Evolutionary conservation across 2,888 invertebrate species (phyloP), one percentile per base, ranked within the genome.

Genomic region (Xylota segnis): DNA sequence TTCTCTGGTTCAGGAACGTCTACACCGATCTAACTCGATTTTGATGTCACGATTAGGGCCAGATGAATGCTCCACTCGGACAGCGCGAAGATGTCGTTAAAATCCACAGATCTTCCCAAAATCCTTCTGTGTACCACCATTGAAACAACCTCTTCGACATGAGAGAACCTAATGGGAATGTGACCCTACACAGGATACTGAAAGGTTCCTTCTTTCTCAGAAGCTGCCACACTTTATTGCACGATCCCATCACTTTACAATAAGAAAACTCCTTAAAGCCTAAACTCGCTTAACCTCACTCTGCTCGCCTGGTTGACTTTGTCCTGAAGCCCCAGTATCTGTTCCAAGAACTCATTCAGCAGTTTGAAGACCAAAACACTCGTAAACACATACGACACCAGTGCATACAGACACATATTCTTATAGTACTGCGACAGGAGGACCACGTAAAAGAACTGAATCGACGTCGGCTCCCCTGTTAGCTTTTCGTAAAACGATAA

Each of bases 341-440:
- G 12, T 5, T 14, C 18, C 9, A 83, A n/a, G 54, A 78, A 83
- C 0, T 14, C 12, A 61, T 83, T 83, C 3, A 72, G 9, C 54
- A 34, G n/a, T n/a, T 9, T 10, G 5, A 70, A 0, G 0, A 56
- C 14, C 50, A 82, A 23, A 14, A 63, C 52, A 6, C 2, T 71
- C 12, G 32, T 5, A 9, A 37, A 47, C 40, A 71, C 0, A n/a
- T 40, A 58, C 10, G 14, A 4, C 23, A n/a, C 5, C 47, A 82
- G 12, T 6, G 23, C 14, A 45, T 23, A 72, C 14, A 83, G 6
- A 40, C 16, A 40, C 45, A 72, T 5, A 18, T 47, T 61, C 18
- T 72, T 65, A 18, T 83, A 83, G 18, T 34, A 72, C 5, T 71
- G 40, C 12, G 83, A 52, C 10, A 83, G 2, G 9, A 66, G 2